A percentile compares a stretch with the other conserved stretches of the same genome.
Conservation (phyloP, 1,140 invertebrate species). For the Lepidurus apus region DNA sequence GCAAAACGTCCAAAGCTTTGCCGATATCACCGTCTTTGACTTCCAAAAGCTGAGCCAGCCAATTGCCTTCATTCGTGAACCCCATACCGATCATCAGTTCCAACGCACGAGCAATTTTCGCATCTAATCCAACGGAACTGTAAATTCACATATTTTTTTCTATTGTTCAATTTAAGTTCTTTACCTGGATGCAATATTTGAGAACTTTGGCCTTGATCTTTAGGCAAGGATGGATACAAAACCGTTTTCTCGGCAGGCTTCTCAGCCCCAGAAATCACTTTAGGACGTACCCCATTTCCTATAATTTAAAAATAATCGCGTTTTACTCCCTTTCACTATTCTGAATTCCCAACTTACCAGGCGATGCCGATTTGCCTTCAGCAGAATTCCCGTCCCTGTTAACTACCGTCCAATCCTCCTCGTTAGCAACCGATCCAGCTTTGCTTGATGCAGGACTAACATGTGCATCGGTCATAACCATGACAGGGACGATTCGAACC, state of each 20-base stretch:
- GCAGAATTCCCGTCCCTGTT: neutral
- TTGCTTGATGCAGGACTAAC: neutral
- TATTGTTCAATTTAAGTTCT: neutral
- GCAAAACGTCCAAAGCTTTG: slow-evolving; percentile 60
- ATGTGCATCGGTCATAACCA: neutral
- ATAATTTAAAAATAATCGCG: neutral
- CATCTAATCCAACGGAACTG: slow-evolving; percentile 47
- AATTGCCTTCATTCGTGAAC: slow-evolving; percentile 65
- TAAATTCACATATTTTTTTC: slow-evolving; percentile 24
- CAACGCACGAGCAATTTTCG: slow-evolving; percentile 55
- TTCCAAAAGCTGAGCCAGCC: slow-evolving; percentile 54
- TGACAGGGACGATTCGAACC: neutral
- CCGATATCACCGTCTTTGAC: slow-evolving; percentile 62
- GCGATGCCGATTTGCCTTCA: neutral
- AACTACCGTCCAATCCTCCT: slow-evolving; percentile 39
- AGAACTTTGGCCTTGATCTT: neutral
- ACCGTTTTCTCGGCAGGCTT: neutral
- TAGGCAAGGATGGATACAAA: neutral
- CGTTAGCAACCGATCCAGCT: slow-evolving; percentile 24
- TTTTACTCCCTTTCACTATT: neutral
- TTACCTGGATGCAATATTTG: slow-evolving; percentile 33
- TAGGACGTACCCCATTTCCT: neutral
- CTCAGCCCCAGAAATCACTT: neutral
- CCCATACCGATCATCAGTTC: slow-evolving; percentile 73
- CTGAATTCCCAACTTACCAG: neutral